Percentiles rank a stretch among this genome's conserved stretches.
phyloP scores from a whole-genome alignment of 2,888 invertebrate species.

The Noctua comes region DNA sequence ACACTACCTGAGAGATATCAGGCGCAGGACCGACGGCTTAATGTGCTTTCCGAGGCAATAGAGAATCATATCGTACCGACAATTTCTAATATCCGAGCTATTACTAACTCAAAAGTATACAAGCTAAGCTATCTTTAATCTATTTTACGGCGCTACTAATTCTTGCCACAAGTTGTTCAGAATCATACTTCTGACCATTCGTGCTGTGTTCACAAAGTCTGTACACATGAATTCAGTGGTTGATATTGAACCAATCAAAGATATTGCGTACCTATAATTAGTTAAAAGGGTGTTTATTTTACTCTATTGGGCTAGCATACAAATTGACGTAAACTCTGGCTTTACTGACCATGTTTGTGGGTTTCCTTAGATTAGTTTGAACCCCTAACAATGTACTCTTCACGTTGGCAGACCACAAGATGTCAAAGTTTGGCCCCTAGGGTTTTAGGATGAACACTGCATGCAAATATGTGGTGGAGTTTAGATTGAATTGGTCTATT shows the following conservation, averaged over 20 bases:
- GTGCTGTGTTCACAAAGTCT: background rate
- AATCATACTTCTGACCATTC: background rate
- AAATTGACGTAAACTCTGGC: background rate
- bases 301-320: constrained; percentile 10
- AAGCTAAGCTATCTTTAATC: too few relatives aligned
- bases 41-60: too few relatives aligned
- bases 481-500: background rate
- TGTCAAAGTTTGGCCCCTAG: constrained; percentile 11
- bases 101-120: too few relatives aligned
- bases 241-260: constrained; percentile 40
- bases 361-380: constrained; percentile 1
- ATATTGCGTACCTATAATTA: constrained; percentile 39
- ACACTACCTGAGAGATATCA: too few relatives aligned
- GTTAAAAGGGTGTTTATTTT: constrained; percentile 32
- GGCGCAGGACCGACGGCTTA: too few relatives aligned
- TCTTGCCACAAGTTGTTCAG: too few relatives aligned
- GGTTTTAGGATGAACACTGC: too few relatives aligned
- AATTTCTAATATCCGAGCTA: too few relatives aligned
- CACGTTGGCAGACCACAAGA: constrained; percentile 13
- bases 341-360: constrained; percentile 26
- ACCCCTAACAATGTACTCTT: background rate
- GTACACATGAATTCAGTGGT: constrained; percentile 16
- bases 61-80: too few relatives aligned
- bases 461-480: background rate
- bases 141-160: too few relatives aligned